Evolutionary conservation across 2,797 vertebrate genomes (phyloP), one percentile per base, ranked within the genome.

Genomic region (Hybognathus amarus): DNA sequence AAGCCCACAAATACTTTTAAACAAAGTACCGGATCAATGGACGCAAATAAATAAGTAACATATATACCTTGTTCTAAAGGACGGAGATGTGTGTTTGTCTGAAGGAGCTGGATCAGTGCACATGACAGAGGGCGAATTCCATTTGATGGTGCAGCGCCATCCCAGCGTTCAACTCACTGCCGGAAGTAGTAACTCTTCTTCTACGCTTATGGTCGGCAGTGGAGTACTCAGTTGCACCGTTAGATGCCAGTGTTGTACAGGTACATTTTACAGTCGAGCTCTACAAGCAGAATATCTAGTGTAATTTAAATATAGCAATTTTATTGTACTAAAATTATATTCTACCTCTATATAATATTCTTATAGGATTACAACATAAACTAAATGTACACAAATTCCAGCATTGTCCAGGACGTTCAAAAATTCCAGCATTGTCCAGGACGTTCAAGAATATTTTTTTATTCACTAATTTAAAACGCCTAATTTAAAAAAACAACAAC

Each of bases 91-190:
- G 20, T 2, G 50, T 83, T 42, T 77, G 27, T 83, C 33, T 30
- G 70, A 63, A 42, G 56, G 33, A 67, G 52, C 45, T 42, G 11
- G 61, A 50, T 50, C 79, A 66, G 18, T 22, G 9, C 13, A 50
- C 70, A 87, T 71, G 54, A 24, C 68, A 85, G 83, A 89, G 87
- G 85, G 64, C 88, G 77, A 89, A 88, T 59, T 83, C 80, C 80
- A 33, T 24, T 24, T 18, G 24, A 56, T 17, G 75, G 18, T 45
- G 47, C 27, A 38, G 68, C 79, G 61, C 47, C 9, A 78, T 74
- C 75, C 80, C 67, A 79, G 47, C 42, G 33, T 74, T n/a, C 50
- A 36, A 30, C 42, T 42, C 70, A 12, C 22, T 40, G 30, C 59
- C 82, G 78, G 77, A 86, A 80, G 66, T 67, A 22, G 66, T 67